phyloP scores from a whole-genome alignment of 2,797 vertebrate species.

The Masticophis lateralis region DNA sequence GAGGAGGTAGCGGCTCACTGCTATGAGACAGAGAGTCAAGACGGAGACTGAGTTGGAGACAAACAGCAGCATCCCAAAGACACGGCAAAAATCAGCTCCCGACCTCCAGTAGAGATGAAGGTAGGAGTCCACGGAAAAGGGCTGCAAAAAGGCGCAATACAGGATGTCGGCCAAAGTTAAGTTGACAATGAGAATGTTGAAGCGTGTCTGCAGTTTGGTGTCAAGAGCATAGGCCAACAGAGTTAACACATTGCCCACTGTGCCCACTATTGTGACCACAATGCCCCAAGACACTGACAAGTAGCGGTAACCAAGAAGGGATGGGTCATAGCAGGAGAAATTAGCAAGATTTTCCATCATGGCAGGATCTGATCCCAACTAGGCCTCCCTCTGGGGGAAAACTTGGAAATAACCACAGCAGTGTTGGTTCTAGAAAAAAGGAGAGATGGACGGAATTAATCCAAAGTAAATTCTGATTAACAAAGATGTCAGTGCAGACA shows the following conservation, averaged over 20 bases:
- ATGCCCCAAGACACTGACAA: constrained; percentile 81
- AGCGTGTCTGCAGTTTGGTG: constrained; percentile 77
- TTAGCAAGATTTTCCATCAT: constrained; percentile 64
- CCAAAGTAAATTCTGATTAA: not conserved
- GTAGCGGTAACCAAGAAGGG: constrained; percentile 80
- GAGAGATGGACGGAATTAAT: constrained; percentile 14
- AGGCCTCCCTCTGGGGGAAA: not conserved
- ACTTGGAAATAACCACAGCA: not conserved
- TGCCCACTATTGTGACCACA: constrained; percentile 78
- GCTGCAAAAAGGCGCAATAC: constrained; percentile 85
- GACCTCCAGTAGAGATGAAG: constrained; percentile 82
- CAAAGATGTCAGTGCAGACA: not conserved
- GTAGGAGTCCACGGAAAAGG: constrained; percentile 84
- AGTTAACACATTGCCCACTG: constrained; percentile 83
- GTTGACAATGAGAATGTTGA: constrained; percentile 87
- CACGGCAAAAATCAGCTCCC: constrained; percentile 74
- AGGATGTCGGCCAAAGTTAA: constrained; percentile 83
- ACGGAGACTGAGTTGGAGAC: constrained; percentile 87
- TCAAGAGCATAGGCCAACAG: constrained; percentile 78
- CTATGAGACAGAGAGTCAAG: constrained; percentile 83
- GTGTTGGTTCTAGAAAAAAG: not conserved
- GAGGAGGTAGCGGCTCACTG: constrained; percentile 81
- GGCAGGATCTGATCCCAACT: not conserved
- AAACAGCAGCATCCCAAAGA: constrained; percentile 85
- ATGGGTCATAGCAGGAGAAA: constrained; percentile 83